Percentiles rank a stretch among this genome's conserved stretches.
Evolutionary conservation across 2,888 invertebrate species (phyloP).

Genomic region (Acanthosepion pharaonis): DNA sequence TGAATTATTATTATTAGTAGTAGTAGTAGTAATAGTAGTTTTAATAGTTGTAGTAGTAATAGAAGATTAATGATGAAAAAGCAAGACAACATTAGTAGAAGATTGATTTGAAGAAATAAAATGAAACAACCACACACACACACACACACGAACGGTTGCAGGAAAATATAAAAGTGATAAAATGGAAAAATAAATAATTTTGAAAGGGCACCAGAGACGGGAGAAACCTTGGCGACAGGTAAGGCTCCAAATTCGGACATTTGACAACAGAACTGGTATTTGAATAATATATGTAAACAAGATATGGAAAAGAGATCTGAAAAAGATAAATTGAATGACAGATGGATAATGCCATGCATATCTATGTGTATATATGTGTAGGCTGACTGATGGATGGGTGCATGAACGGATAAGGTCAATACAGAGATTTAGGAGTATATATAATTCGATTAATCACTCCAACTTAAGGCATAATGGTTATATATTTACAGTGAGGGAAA

Average conservation of each 20-base stretch:
- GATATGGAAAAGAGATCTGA: not conserved
- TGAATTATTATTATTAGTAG: not conserved
- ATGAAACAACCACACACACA: not conserved
- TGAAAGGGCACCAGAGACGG: not conserved
- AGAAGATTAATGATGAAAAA: not conserved
- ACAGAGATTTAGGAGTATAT: not conserved
- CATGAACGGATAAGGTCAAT: not conserved
- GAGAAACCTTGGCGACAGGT: not conserved
- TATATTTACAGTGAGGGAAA: not conserved
- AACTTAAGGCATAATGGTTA: not conserved
- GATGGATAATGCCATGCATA: slow-evolving; percentile 13
- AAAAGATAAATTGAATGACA: slow-evolving; percentile 6
- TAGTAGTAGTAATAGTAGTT: not conserved
- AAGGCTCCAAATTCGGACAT: slow-evolving; percentile 20
- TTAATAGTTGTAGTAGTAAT: no score
- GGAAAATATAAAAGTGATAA: not conserved
- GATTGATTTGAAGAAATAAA: not conserved
- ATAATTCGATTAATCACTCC: not conserved
- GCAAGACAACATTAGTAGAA: no score
- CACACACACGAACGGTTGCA: not conserved
- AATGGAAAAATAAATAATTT: not conserved
- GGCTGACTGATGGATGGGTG: not conserved
- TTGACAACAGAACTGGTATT: slow-evolving; percentile 8
- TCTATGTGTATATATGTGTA: not conserved
- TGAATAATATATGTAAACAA: slow-evolving; percentile 2